Base-by-base conservation (phyloP, 1,140 invertebrate genomes). In the Teleogryllus occipitalis region DNA sequence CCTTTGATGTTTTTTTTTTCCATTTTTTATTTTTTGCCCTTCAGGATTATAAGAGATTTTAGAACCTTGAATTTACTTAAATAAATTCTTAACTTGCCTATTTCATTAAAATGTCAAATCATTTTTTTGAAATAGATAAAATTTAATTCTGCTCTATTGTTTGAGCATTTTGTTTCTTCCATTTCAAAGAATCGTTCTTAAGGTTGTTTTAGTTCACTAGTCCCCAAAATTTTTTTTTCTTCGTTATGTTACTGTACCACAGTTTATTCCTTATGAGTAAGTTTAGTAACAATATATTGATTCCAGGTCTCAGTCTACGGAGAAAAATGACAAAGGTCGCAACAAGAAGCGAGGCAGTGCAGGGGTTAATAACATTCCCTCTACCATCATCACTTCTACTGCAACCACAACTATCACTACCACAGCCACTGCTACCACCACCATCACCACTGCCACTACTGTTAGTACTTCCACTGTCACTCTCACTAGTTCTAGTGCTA, bases 271-370 rank as follows among this genome's bases (percentile, higher is more conserved):
- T 39, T 39, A 39, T 39, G 27, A 39, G 27, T 49, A 18, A 15
- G 12, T 47, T 54, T 10, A 73, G 65, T 65, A 65, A 65, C 54
- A 65, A 10, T 65, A n/a, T 47, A 47, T 47, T 80, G 12, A 74
- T 84, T 83, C n/a, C 79, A 87, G 87, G 77, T 87, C 87, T 48
- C 87, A 87, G 76, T 87, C 87, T 0, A 81, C 85, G 15, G 87
- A 88, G 22, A 88, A 87, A 49, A 84, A 83, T 76, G 87, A 87
- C 15, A 86, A 85, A 77, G 78, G 83, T 12, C 84, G 86, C 12
- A 87, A 87, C 80, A 84, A 84, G 7, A 87, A 87, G 78, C 84
- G 86, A 46, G 85, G 85, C 8, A 83, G 84, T 65, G 78, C 79
- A 14, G 83, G 84, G 46, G n/a, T 65, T 14, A 81, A 82, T 5